Conservation (phyloP, 2,113 vertebrate species). For the Camelus dromedarius region DNA sequence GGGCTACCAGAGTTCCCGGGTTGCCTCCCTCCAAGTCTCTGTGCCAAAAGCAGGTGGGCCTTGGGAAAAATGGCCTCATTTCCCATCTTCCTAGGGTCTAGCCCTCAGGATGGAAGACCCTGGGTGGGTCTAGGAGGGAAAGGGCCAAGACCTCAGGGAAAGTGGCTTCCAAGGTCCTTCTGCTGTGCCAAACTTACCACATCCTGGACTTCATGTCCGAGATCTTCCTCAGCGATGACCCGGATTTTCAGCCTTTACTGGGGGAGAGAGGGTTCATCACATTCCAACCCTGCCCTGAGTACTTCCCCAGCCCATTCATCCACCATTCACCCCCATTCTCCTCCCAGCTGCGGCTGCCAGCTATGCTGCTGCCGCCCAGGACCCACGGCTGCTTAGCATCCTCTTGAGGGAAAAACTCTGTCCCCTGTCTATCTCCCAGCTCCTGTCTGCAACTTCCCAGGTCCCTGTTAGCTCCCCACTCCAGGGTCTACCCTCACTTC, state of each 20-base stretch:
- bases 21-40: neutral
- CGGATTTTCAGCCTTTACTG: constrained; percentile 88
- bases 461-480: neutral
- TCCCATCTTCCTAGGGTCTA: neutral
- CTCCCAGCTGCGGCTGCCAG: neutral
- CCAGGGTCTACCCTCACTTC: constrained; percentile 42
- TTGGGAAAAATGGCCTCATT: neutral
- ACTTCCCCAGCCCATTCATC: neutral
- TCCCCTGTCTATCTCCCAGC: neutral
- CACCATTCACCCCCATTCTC: neutral
- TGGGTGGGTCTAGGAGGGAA: neutral
- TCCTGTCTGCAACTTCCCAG: neutral
- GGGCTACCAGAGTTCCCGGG: neutral
- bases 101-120: neutral
- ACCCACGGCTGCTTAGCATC: neutral
- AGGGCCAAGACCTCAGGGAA: neutral
- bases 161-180: neutral
- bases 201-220: constrained; percentile 85
- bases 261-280: constrained; percentile 54
- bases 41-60: neutral
- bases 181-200: constrained; percentile 85
- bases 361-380: neutral
- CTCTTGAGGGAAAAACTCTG: neutral
- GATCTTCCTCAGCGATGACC: constrained; percentile 80
- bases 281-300: neutral